Percentiles rank a stretch among this genome's conserved stretches.
Evolutionary conservation across 2,113 vertebrate genomes (phyloP).

Genomic region (Zosterops pallidus): DNA sequence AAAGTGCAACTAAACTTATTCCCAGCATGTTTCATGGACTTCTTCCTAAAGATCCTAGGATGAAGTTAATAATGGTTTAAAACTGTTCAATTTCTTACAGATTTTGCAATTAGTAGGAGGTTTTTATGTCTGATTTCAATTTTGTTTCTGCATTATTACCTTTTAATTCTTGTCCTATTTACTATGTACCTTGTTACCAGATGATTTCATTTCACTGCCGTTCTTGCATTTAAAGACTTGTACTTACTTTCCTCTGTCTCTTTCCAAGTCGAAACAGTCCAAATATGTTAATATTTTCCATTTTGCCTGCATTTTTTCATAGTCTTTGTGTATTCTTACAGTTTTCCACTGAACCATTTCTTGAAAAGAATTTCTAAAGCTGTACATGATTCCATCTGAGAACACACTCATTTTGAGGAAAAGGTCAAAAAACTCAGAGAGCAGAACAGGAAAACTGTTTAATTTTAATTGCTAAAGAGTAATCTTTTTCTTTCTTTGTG

Average conservation of each 20-base stretch:
- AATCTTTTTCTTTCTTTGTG: background rate
- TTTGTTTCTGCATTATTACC: background rate
- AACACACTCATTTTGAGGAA: background rate
- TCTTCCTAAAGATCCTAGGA: background rate
- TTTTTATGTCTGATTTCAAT: background rate
- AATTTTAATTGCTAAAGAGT: background rate
- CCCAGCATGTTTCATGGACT: background rate
- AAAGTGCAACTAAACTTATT: background rate
- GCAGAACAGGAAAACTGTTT: background rate
- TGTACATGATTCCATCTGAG: background rate
- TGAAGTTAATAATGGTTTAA: background rate
- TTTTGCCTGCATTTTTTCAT: background rate
- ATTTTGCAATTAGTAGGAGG: background rate
- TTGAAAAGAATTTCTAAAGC: background rate
- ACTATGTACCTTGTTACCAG: background rate
- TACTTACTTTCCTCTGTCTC: background rate
- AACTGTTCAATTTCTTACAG: background rate
- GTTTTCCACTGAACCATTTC: accelerated
- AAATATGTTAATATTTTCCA: background rate
- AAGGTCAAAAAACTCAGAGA: background rate
- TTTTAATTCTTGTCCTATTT: background rate
- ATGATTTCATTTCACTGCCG: background rate
- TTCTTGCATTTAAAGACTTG: background rate
- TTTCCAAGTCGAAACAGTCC: background rate
- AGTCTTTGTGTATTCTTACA: background rate